Evolutionary conservation across 2,888 invertebrate genomes (phyloP).

Genomic region (Sarcophaga variegata): DNA sequence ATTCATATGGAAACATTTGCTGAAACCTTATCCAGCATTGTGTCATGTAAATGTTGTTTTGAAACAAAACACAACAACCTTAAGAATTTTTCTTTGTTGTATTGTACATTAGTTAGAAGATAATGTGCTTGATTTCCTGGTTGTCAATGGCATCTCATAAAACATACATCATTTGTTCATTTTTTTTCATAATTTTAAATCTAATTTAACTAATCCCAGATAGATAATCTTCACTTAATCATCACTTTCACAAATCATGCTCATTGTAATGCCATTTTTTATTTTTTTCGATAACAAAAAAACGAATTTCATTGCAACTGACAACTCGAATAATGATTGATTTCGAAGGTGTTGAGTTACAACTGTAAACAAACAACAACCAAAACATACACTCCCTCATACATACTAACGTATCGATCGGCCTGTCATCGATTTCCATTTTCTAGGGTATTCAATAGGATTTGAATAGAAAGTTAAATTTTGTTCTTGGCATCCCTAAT

Average conservation of each 20-base stretch:
- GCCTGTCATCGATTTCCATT: neutral
- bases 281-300: slow-evolving; percentile 38
- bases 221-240: slow-evolving; percentile 54
- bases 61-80: neutral
- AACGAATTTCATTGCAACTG: slow-evolving; percentile 27
- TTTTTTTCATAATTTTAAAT: neutral
- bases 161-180: neutral
- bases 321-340: slow-evolving; percentile 57
- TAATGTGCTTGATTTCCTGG: slow-evolving; percentile 58
- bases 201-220: slow-evolving; percentile 45
- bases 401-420: too few relatives aligned
- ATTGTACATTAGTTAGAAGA: slow-evolving; percentile 29
- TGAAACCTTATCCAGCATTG: slow-evolving; percentile 5
- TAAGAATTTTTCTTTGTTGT: slow-evolving; percentile 50
- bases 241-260: slow-evolving; percentile 60
- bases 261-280: slow-evolving; percentile 33
- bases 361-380: neutral
- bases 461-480: too few relatives aligned
- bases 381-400: too few relatives aligned
- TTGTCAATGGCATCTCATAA: slow-evolving; percentile 30
- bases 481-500: too few relatives aligned
- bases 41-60: slow-evolving; percentile 23
- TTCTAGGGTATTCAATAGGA: neutral
- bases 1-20: slow-evolving; percentile 1
- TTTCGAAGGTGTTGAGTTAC: slow-evolving; percentile 31